Conservation (phyloP, 2,797 vertebrate species). For the Gallinago solitaria region DNA sequence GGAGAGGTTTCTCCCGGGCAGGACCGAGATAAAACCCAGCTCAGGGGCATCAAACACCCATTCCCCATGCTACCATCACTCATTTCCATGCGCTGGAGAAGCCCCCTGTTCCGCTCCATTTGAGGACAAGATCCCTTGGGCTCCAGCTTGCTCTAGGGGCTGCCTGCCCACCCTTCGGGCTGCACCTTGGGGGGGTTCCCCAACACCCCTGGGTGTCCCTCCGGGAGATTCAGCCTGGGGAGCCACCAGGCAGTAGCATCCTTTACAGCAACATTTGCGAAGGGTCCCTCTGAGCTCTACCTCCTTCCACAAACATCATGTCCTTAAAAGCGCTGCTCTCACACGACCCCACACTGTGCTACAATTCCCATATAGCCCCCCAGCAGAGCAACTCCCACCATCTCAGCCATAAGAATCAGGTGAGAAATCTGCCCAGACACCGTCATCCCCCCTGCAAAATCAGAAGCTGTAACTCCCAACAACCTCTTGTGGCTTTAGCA, state of each 20-base stretch:
- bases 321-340: accelerated
- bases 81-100: background rate
- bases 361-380: accelerated
- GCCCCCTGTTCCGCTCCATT: background rate
- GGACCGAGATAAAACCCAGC: background rate
- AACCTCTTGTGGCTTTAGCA: background rate
- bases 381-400: background rate
- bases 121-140: background rate
- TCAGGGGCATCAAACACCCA: background rate
- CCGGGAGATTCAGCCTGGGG: background rate
- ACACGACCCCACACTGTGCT: accelerated
- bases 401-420: background rate
- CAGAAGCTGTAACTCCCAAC: background rate
- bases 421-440: background rate
- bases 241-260: background rate
- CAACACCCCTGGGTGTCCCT: background rate
- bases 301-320: accelerated
- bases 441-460: background rate
- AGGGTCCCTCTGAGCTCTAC: background rate
- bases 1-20: background rate
- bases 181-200: accelerated
- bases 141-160: background rate
- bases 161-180: background rate
- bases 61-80: background rate
- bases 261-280: background rate